phyloP scores from a whole-genome alignment of 2,888 invertebrate genomes.

The Dryobota labecula region DNA sequence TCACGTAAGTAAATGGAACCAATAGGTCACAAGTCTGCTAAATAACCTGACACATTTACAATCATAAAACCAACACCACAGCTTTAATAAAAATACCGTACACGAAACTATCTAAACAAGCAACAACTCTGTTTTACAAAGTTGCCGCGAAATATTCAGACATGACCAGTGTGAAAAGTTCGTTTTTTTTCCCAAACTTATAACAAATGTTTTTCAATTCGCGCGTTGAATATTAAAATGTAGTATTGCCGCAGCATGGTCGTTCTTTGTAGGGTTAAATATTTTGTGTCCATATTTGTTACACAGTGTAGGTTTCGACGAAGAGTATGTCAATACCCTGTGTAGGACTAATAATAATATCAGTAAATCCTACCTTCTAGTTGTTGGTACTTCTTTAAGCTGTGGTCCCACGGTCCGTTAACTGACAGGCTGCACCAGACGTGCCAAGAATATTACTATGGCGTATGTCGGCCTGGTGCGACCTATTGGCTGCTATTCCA shows the following conservation, averaged over 20 bases:
- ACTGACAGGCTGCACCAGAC: no score
- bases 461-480: no score
- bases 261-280: not conserved
- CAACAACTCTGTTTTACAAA: slow-evolving; percentile 39
- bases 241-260: not conserved
- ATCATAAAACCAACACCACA: not conserved
- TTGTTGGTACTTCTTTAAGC: not conserved
- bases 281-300: not conserved
- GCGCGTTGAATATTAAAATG: slow-evolving; percentile 37
- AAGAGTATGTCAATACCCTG: not conserved
- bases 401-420: no score
- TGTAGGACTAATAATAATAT: not conserved
- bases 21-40: not conserved
- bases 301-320: not conserved
- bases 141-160: slow-evolving; percentile 23
- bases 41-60: not conserved
- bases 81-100: slow-evolving; percentile 19
- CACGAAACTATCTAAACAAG: slow-evolving; percentile 17
- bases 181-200: slow-evolving; percentile 45
- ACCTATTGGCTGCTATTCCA: no score
- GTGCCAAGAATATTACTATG: no score
- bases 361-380: not conserved
- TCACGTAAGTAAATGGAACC: not conserved
- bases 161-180: slow-evolving; percentile 44
- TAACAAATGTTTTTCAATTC: slow-evolving; percentile 52